Evolutionary conservation across 2,797 vertebrate genomes (phyloP).

Genomic region (Myotis daubentonii): DNA sequence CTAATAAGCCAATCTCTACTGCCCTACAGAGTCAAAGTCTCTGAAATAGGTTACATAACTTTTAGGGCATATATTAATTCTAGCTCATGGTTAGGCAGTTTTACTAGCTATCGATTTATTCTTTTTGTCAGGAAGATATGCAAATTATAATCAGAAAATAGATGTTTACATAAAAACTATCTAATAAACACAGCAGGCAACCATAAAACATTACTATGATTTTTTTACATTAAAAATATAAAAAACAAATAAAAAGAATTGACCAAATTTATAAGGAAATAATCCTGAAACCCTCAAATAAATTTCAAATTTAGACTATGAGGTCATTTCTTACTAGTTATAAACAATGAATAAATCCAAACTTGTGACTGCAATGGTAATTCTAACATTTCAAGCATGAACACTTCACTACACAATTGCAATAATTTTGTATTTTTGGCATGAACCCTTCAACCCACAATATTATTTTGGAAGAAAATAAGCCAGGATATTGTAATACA

Average conservation of each 20-base stretch:
- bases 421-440: conserved; percentile 48
- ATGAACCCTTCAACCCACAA: not conserved
- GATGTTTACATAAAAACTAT: conserved; percentile 49
- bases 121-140: conserved; percentile 39
- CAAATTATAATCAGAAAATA: conserved; percentile 52
- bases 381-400: conserved; percentile 24
- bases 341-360: conserved; percentile 33
- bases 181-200: conserved; percentile 46
- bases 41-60: not conserved
- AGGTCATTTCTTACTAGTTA: conserved; percentile 7
- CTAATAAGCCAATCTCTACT: conserved; percentile 16
- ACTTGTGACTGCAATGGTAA: not conserved
- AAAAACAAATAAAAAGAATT: conserved; percentile 19
- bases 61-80: conserved; percentile 29
- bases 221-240: conserved; percentile 51
- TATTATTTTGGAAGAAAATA: not conserved
- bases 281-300: not conserved
- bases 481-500: not conserved
- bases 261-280: conserved; percentile 20
- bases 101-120: conserved; percentile 3
- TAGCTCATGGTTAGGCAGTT: not conserved
- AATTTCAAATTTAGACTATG: conserved; percentile 41
- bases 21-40: not conserved
- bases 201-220: not conserved
- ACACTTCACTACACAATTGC: conserved; percentile 23